These are phyloP conservation scores for Dolichomitus sp. DNA, from an alignment of 2,888 invertebrate genomes.

Conservation along the genomic window DNA sequence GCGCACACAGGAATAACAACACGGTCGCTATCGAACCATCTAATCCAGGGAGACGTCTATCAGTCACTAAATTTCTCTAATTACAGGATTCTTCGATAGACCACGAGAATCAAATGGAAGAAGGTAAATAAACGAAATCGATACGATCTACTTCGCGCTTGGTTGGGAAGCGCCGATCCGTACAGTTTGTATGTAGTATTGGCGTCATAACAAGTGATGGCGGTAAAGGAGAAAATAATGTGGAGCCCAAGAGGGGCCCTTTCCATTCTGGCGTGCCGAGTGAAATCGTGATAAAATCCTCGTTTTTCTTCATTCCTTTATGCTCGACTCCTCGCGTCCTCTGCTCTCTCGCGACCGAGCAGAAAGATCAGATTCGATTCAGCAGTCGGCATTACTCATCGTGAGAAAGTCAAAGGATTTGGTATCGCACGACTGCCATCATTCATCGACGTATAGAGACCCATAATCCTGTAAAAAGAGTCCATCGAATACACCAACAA, in stretches of 20 bases:
- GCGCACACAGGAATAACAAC: constrained; percentile 20
- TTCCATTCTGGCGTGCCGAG: constrained; percentile 60
- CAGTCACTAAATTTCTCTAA: constrained; percentile 54
- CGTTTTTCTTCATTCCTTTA: constrained; percentile 47
- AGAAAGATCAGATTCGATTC: constrained; percentile 50
- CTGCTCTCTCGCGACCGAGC: constrained; percentile 37
- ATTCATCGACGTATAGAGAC: background rate
- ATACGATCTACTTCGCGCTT: constrained; percentile 34
- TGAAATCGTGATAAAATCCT: constrained; percentile 63
- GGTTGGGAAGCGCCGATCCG: constrained; percentile 29
- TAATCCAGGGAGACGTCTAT: constrained; percentile 22
- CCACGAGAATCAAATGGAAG: constrained; percentile 1
- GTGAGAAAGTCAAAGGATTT: constrained; percentile 57
- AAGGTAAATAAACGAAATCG: constrained; percentile 29
- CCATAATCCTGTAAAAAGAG: background rate
- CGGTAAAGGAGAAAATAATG: constrained; percentile 39
- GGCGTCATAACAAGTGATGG: constrained; percentile 17
- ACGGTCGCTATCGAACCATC: background rate
- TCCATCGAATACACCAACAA: background rate
- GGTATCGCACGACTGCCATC: constrained; percentile 47
- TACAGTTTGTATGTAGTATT: constrained; percentile 1
- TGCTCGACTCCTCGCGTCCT: constrained; percentile 24
- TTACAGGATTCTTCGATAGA: constrained; percentile 32
- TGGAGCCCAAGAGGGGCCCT: constrained; percentile 37
- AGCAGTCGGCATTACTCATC: constrained; percentile 35